Evolutionary conservation across 1,140 invertebrate species (phyloP).

Genomic region (Bombus soroeensis): DNA sequence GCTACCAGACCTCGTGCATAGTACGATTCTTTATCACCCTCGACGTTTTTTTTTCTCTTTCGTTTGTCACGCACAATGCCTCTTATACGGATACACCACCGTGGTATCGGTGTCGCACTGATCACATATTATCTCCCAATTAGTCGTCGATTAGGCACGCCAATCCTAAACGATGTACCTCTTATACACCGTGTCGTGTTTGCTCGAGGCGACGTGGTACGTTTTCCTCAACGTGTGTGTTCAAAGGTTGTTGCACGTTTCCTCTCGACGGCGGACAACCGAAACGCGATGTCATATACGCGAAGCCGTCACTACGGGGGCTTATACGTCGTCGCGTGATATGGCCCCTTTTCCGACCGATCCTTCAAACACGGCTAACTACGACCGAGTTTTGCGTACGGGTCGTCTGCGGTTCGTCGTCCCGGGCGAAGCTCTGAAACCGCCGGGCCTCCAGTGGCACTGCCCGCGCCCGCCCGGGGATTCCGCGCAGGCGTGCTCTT

Average conservation of each 20-base stretch:
- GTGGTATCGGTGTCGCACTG: conserved; percentile 27
- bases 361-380: conserved; percentile 48
- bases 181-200: neutral
- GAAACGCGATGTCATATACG: neutral
- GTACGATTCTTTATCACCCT: conserved; percentile 19
- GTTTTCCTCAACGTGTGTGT: neutral
- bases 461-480: conserved; percentile 81
- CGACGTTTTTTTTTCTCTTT: conserved; percentile 7
- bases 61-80: conserved; percentile 23
- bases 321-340: conserved; percentile 25
- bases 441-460: conserved; percentile 81
- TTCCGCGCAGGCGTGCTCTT: conserved; percentile 81
- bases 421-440: conserved; percentile 83
- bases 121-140: conserved; percentile 40
- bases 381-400: conserved; percentile 67
- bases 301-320: conserved; percentile 9
- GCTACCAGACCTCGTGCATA: conserved; percentile 66
- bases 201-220: neutral
- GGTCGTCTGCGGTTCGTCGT: conserved; percentile 75
- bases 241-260: neutral
- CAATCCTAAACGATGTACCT: neutral
- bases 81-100: conserved; percentile 3
- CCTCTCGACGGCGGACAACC: neutral
- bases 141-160: conserved; percentile 16
- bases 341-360: conserved; percentile 9